Evolutionary conservation across 2,797 vertebrate genomes (phyloP).

Genomic region (Macropodus opercularis): DNA sequence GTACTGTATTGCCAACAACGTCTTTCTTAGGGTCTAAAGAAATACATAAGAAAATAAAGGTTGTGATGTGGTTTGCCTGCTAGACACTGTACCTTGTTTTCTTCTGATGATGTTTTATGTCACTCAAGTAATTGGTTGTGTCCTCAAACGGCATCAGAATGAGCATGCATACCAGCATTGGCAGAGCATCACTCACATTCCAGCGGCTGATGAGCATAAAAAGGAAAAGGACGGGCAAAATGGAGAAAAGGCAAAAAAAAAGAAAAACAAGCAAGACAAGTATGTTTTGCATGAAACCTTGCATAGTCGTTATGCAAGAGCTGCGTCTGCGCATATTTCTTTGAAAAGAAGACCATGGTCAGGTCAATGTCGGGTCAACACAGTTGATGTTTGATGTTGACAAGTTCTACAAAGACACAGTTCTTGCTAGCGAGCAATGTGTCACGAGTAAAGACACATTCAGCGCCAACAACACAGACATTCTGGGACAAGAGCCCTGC

Average conservation of each 20-base stretch:
- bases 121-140: background rate
- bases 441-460: slow-evolving; percentile 44
- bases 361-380: slow-evolving; percentile 35
- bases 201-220: background rate
- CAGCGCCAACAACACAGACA: slow-evolving; percentile 29
- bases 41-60: too few relatives aligned
- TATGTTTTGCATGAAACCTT: slow-evolving; percentile 10
- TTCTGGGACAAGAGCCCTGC: slow-evolving; percentile 28
- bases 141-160: slow-evolving; percentile 6
- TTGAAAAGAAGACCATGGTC: slow-evolving; percentile 11
- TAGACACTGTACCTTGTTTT: background rate
- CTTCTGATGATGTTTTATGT: slow-evolving; percentile 2
- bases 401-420: slow-evolving; percentile 50
- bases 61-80: too few relatives aligned
- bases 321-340: slow-evolving; percentile 2
- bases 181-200: too few relatives aligned
- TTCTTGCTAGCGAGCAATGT: slow-evolving; percentile 28
- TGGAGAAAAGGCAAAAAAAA: background rate
- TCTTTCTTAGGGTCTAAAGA: too few relatives aligned
- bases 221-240: background rate
- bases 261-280: background rate
- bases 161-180: background rate
- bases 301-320: background rate
- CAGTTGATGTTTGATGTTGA: slow-evolving; percentile 47
- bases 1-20: too few relatives aligned